phyloP scores from a whole-genome alignment of 2,113 vertebrate species.

The Excalfactoria chinensis region DNA sequence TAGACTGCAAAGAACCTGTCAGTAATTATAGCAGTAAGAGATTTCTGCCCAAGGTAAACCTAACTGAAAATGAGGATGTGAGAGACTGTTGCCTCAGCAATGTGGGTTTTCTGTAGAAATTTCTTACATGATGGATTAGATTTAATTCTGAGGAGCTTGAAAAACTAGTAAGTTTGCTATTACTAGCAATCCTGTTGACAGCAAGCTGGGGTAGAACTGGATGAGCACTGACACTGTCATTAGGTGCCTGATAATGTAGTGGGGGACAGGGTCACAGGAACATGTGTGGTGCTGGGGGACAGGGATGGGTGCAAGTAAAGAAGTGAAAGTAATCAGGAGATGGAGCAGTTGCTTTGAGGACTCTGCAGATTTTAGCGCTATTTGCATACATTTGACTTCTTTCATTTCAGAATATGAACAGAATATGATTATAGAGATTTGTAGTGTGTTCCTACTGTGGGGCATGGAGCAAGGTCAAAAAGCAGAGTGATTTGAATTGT shows the following conservation, averaged over 20 bases:
- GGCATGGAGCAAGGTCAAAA: neutral
- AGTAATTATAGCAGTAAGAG: neutral
- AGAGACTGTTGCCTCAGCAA: neutral
- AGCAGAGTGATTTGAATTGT: neutral
- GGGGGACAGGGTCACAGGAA: neutral
- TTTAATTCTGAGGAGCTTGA: neutral
- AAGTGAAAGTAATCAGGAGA: neutral
- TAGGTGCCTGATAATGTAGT: neutral
- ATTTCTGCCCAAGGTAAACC: rapidly evolving
- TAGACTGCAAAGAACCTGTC: neutral
- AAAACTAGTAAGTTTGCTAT: neutral
- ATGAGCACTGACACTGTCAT: neutral
- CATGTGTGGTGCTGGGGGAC: neutral
- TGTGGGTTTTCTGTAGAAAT: neutral
- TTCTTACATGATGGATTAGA: rapidly evolving
- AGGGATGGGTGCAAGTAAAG: neutral
- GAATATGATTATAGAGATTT: neutral
- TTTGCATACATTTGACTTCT: neutral
- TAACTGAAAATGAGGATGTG: neutral
- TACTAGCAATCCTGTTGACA: neutral
- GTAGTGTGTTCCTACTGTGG: neutral
- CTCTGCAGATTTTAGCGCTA: neutral
- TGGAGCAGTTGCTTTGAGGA: neutral
- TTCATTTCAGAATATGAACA: neutral
- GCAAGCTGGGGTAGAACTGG: neutral